Conservation (phyloP, 2,888 invertebrate genomes). For the Protula sp. region DNA sequence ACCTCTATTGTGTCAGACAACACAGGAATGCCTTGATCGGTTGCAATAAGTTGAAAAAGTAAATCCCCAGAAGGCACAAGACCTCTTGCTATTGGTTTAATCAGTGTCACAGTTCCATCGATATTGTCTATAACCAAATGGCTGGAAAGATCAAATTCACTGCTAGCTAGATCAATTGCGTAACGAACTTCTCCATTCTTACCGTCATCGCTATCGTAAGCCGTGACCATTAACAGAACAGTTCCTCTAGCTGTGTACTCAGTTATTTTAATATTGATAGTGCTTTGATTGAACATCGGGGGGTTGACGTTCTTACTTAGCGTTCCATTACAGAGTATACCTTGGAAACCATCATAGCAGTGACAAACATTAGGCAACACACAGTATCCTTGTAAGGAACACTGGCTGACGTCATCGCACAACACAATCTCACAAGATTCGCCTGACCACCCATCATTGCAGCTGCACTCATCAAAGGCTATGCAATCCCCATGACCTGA, state of each 20-base stretch:
- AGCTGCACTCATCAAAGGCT: neutral
- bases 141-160: neutral
- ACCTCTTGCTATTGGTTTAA: neutral
- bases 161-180: neutral
- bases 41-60: neutral
- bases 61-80: neutral
- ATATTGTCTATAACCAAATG: neutral
- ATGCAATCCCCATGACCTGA: constrained; percentile 1
- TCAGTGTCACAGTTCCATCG: neutral
- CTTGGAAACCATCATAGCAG: constrained; percentile 1
- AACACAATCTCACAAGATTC: neutral
- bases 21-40: neutral
- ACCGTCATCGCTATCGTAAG: neutral
- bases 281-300: neutral
- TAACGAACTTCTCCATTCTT: neutral
- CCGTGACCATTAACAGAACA: neutral
- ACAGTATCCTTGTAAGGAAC: neutral
- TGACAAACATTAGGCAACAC: neutral
- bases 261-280: neutral
- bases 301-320: neutral
- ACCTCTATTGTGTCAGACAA: neutral
- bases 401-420: neutral
- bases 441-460: neutral
- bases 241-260: neutral
- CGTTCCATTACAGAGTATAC: neutral